Base-by-base conservation (phyloP, 2,888 invertebrate species). In the Eudasyphora cyanicolor region DNA sequence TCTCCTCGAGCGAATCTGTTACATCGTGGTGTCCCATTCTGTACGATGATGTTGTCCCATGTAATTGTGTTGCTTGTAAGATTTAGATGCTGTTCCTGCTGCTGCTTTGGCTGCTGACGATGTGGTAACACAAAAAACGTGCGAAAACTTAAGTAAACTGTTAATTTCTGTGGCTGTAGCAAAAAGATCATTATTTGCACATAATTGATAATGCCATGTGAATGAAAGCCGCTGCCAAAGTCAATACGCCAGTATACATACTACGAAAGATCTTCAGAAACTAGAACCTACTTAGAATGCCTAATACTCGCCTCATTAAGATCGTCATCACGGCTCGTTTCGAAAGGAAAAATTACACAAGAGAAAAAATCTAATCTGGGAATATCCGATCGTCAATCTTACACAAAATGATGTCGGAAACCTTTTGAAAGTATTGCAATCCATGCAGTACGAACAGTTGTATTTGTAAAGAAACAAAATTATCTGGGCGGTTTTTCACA, bases 151-250 rank as follows among this genome's bases (percentile, higher is more conserved):
- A 73, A 70, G 54, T 70, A 73, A 84, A 82, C 75, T 81, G 64
- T 70, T 80, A 74, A 45, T 75, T 71, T 80, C 17, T 54, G 76
- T 81, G n/a, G n/a, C n/a, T n/a, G 24, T 75, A 51, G 27, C 17
- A 12, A 81, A 74, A 75, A 64, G 74, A 70, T 77, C 77, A 78
- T 75, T 82, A 71, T 80, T 73, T 79, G 74, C 64, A 75, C 54
- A 85, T 82, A 86, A 85, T 80, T 86, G 82, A 78, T 76, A 76
- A 76, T 64, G 76, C 14, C 62, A 85, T 79, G 79, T 76, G 75
- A 81, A 83, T 76, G 75, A 81, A 83, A 79, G 69, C 42, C 21
- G 17, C 29, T 24, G 17, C 21, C n/a, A 54, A 54, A 62, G 17
- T n/a, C n/a, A n/a, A n/a, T n/a, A n/a, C n/a, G n/a, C n/a, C n/a